Percentiles rank a stretch among this genome's conserved stretches.
These are phyloP conservation scores for Aurelia sp. DNA, from an alignment of 30 jellyfish, hydroid and myxozoan genomes.

Conservation along the genomic window DNA sequence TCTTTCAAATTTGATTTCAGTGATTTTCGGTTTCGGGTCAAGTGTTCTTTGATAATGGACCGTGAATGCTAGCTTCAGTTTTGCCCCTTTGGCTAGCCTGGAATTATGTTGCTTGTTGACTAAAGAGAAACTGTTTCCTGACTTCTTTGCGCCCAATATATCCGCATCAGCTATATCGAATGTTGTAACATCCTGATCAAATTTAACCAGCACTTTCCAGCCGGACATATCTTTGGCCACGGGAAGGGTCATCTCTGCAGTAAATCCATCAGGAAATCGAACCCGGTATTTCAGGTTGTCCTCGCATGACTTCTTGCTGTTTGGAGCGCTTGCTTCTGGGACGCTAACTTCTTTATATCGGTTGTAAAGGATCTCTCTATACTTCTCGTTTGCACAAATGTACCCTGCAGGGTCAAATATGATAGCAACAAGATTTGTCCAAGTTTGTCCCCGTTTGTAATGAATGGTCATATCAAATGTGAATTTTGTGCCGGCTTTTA, in stretches of 20 bases:
- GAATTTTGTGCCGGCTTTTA: conserved; percentile 15
- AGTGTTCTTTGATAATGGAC: conserved; percentile 12
- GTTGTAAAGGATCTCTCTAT: conserved; percentile 10
- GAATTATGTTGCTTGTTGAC: conserved; percentile 11
- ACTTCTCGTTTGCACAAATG: conserved; percentile 26
- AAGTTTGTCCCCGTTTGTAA: conserved; percentile 22
- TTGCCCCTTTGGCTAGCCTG: background rate
- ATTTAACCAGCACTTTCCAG: conserved; percentile 12
- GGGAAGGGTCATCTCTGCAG: conserved; percentile 2
- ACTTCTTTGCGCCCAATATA: conserved; percentile 5
- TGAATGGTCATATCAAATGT: conserved; percentile 35
- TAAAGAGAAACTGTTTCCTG: background rate
- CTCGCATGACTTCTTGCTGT: background rate
- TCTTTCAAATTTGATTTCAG: background rate
- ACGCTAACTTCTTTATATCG: conserved; percentile 19
- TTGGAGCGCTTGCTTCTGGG: background rate
- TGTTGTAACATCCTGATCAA: background rate
- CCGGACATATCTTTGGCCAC: background rate
- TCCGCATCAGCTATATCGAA: conserved; percentile 31
- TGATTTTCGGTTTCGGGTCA: conserved; percentile 3
- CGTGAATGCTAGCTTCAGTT: conserved; percentile 7
- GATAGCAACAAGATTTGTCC: conserved; percentile 39
- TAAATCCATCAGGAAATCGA: conserved; percentile 35
- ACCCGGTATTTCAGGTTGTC: background rate
- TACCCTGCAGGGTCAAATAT: conserved; percentile 63